phyloP scores from a whole-genome alignment of 2,888 invertebrate species.

The Eurytoma adleriae region DNA sequence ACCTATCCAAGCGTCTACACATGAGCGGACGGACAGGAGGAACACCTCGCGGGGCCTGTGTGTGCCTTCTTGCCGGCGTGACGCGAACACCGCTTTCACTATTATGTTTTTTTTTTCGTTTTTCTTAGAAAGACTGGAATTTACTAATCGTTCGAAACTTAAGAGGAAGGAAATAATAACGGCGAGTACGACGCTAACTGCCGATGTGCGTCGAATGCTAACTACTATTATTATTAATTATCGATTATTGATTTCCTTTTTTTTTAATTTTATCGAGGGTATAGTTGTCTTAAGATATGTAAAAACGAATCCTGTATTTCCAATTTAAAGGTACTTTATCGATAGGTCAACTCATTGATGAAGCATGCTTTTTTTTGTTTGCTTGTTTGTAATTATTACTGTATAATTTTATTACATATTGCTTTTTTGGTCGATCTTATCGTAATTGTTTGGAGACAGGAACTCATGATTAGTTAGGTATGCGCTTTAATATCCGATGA shows the following conservation, averaged over 20 bases:
- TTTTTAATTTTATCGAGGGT: constrained; percentile 55
- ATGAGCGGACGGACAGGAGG: constrained; percentile 59
- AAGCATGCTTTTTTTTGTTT: constrained; percentile 53
- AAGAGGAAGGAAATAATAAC: constrained; percentile 9
- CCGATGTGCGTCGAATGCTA: constrained; percentile 1
- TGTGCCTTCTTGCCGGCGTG: constrained; percentile 43
- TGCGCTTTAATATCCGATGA: constrained; percentile 10
- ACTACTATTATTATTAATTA: constrained; percentile 16
- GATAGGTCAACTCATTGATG: constrained; percentile 37
- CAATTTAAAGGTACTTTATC: constrained; percentile 53
- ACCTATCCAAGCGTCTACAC: constrained; percentile 72
- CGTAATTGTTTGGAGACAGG: constrained; percentile 41
- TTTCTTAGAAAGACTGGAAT: constrained; percentile 54
- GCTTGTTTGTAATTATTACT: constrained; percentile 49
- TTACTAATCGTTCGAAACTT: constrained; percentile 39
- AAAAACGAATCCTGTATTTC: constrained; percentile 53
- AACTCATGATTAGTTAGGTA: constrained; percentile 28
- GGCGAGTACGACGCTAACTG: constrained; percentile 28
- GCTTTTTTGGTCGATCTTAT: constrained; percentile 54
- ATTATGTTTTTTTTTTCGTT: constrained; percentile 36
- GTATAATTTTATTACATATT: constrained; percentile 37
- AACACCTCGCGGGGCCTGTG: constrained; percentile 17
- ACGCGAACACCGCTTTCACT: constrained; percentile 22
- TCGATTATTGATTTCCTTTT: constrained; percentile 15
- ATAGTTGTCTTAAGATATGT: constrained; percentile 53